phyloP scores from a whole-genome alignment of 2,797 vertebrate species.

The Scleropages formosus region DNA sequence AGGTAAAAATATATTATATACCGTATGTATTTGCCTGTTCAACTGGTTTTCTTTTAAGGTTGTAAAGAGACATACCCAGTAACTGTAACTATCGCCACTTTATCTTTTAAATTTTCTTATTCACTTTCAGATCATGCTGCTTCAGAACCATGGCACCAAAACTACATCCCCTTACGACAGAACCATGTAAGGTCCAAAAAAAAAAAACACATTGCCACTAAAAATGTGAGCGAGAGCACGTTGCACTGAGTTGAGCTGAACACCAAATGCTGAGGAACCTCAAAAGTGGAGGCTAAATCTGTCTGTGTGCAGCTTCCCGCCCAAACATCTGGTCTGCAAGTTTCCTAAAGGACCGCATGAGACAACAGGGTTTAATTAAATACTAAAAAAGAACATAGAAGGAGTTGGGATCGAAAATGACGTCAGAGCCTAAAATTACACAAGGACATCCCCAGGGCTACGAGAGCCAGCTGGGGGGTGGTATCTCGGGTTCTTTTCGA shows the following conservation, averaged over 20 bases:
- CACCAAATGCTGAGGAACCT: not conserved
- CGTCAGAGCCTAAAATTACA: not conserved
- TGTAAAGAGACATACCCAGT: no score
- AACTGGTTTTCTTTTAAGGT: no score
- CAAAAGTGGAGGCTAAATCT: not conserved
- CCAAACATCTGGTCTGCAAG: not conserved
- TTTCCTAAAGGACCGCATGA: not conserved
- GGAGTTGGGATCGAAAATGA: not conserved
- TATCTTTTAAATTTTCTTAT: no score
- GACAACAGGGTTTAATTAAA: not conserved
- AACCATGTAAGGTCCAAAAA: not conserved
- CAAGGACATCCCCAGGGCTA: slow-evolving; percentile 56
- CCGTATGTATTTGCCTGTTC: no score
- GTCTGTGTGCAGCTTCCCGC: not conserved
- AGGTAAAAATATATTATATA: no score
- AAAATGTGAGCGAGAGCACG: not conserved
- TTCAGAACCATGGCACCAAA: no score
- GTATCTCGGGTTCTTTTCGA: not conserved
- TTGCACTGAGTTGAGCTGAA: not conserved
- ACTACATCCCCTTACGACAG: not conserved
- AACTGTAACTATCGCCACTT: no score
- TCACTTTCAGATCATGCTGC: no score
- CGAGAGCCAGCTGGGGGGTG: slow-evolving; percentile 38
- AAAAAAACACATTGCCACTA: no score
- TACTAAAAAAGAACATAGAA: not conserved